phyloP scores from a whole-genome alignment of 1,140 invertebrate genomes.

The Harpegnathos saltator region DNA sequence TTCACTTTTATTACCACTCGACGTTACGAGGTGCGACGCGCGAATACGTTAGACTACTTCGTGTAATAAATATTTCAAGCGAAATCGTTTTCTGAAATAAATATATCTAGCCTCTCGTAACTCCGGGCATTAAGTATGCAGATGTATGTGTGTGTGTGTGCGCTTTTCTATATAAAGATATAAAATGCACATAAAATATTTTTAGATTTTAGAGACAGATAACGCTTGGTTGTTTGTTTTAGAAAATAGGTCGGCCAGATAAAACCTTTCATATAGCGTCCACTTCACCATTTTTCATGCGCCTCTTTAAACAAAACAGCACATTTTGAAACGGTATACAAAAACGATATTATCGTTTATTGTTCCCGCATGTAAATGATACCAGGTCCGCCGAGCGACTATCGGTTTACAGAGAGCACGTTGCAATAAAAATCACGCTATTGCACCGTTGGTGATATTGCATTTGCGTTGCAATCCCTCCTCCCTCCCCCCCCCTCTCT shows the following conservation, averaged over 20 bases:
- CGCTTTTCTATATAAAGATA: not conserved
- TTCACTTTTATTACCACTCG: not conserved
- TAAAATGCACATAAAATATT: not conserved
- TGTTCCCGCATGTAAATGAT: not conserved
- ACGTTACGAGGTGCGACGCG: not conserved
- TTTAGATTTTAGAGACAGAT: not conserved
- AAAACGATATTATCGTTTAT: conserved; percentile 18
- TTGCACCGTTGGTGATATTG: too few species aligned
- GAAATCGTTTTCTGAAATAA: not conserved
- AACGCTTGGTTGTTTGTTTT: not conserved
- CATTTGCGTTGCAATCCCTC: too few species aligned
- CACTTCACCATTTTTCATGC: conserved; percentile 15
- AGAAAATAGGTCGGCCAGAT: conserved; percentile 10
- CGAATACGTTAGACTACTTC: not conserved
- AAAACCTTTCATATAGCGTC: conserved; percentile 14
- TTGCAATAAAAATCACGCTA: not conserved
- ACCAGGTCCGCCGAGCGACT: not conserved
- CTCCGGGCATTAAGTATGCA: not conserved
- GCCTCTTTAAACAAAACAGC: not conserved
- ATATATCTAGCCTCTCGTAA: not conserved
- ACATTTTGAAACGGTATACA: not conserved
- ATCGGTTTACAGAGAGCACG: not conserved
- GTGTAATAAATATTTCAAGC: conserved; percentile 21
- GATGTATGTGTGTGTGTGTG: not conserved
- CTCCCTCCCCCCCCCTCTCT: too few species aligned